phyloP scores from a whole-genome alignment of 2,113 vertebrate species.

The Chrysemys picta region DNA sequence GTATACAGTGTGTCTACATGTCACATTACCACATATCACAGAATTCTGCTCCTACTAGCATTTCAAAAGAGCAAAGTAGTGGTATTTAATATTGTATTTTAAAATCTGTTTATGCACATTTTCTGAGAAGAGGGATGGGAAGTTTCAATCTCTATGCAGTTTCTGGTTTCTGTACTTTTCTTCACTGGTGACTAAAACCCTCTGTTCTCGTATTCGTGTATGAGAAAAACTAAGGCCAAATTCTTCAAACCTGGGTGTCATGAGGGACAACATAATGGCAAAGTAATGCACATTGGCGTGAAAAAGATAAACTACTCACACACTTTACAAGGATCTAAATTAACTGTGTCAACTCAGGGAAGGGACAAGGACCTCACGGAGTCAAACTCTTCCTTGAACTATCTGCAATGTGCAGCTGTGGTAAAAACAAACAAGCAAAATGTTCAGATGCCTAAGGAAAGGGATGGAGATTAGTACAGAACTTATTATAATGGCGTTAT shows the following conservation, averaged over 20 bases:
- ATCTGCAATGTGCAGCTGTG: neutral
- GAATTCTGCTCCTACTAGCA: neutral
- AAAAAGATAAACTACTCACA: neutral
- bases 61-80: neutral
- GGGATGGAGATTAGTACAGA: neutral
- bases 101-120: neutral
- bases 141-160: neutral
- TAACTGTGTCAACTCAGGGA: neutral
- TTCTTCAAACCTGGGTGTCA: neutral
- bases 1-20: neutral
- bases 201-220: neutral
- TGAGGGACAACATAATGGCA: neutral
- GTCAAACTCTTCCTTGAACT: no score
- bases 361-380: neutral
- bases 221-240: neutral
- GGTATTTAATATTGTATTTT: neutral
- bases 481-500: neutral
- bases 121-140: neutral
- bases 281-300: neutral
- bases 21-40: slow-evolving; percentile 3
- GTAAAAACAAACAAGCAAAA: neutral
- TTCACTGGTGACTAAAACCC: neutral
- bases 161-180: neutral
- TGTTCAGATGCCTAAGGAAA: neutral
- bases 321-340: neutral